Evolutionary conservation across 2,113 vertebrate species (phyloP).

Genomic region (Aplodontia rufa): DNA sequence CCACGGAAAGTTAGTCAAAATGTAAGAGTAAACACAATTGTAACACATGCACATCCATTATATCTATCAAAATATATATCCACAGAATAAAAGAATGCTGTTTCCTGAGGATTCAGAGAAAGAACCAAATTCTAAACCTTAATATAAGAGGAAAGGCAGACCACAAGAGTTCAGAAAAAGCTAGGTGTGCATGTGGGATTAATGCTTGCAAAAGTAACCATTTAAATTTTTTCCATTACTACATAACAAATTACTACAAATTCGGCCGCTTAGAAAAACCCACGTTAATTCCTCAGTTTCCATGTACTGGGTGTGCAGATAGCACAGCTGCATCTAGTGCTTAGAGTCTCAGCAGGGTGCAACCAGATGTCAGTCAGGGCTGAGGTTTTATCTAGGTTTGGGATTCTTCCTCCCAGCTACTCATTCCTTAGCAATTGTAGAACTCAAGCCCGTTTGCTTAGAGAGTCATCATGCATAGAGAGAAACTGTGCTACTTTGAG

Average conservation of each 20-base stretch:
- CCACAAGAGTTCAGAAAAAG: background rate
- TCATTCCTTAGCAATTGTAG: background rate
- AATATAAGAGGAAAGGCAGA: background rate
- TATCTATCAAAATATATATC: background rate
- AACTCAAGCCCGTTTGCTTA: background rate
- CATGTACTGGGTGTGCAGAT: background rate
- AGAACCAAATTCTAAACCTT: background rate
- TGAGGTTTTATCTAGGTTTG: background rate
- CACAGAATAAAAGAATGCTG: background rate
- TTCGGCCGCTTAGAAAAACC: background rate
- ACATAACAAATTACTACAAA: background rate
- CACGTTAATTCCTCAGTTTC: background rate
- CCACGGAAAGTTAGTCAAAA: background rate
- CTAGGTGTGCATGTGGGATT: background rate
- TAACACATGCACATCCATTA: background rate
- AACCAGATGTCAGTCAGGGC: background rate
- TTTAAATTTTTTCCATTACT: background rate
- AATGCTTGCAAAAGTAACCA: background rate
- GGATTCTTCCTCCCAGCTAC: background rate
- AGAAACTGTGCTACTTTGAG: background rate
- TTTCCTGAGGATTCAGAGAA: background rate
- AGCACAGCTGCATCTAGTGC: background rate
- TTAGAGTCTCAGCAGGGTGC: background rate
- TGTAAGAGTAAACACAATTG: background rate
- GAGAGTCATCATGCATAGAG: background rate